A percentile compares a stretch with the other conserved stretches of the same genome.
Evolutionary conservation across 2,113 vertebrate species (phyloP).

Genomic region (Capreolus pygargus): DNA sequence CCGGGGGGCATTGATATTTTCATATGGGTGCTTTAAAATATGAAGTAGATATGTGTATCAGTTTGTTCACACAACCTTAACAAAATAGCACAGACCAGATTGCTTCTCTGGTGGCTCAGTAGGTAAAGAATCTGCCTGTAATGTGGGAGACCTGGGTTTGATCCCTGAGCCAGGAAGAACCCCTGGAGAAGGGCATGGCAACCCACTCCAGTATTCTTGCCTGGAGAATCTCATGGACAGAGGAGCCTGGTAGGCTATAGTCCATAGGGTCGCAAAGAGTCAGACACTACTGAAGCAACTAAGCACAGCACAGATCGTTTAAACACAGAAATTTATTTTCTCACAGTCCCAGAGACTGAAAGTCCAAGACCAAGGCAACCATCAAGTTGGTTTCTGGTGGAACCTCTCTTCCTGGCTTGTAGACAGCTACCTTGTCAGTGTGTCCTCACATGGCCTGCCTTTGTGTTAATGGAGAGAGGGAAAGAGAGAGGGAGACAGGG

Average conservation of each 20-base stretch:
- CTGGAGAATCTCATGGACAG: not conserved
- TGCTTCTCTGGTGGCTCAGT: not conserved
- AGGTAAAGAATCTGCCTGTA: not conserved
- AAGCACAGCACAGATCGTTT: not conserved
- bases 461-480: not conserved
- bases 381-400: not conserved
- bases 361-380: not conserved
- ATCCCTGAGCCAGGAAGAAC: not conserved
- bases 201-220: not conserved
- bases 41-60: not conserved
- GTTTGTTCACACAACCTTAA: not conserved
- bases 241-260: not conserved
- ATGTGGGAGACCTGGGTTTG: not conserved
- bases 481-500: not conserved
- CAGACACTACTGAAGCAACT: not conserved
- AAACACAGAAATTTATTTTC: not conserved
- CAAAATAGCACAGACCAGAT: not conserved
- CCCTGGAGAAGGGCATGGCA: not conserved
- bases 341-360: not conserved
- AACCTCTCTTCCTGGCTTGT: not conserved
- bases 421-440: not conserved
- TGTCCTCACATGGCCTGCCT: not conserved
- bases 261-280: not conserved
- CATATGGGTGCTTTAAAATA: not conserved
- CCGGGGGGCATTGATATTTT: not conserved